Evolutionary conservation across 2,113 vertebrate genomes (phyloP).

Genomic region (Gasterosteus nipponicus): DNA sequence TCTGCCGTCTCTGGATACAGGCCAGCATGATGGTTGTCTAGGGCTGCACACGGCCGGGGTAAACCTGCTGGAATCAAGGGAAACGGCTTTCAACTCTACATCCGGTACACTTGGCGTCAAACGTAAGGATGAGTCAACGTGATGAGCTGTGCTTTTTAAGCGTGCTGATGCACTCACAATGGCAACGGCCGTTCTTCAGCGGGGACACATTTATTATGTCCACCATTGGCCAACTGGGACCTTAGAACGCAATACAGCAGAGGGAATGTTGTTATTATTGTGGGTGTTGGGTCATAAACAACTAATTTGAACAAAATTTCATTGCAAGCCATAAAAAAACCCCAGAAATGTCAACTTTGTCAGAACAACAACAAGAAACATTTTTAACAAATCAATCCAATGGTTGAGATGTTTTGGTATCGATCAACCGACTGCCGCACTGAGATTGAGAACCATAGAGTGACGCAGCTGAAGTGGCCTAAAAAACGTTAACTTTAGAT

Average conservation of each 20-base stretch:
- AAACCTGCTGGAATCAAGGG: constrained; percentile 65
- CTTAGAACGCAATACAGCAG: background rate
- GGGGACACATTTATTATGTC: background rate
- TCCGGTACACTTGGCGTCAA: background rate
- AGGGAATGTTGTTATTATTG: background rate
- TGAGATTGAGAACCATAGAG: background rate
- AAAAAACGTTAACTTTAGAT: background rate
- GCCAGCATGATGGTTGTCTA: constrained; percentile 90
- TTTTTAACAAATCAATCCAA: background rate
- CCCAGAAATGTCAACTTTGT: background rate
- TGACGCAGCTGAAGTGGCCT: background rate
- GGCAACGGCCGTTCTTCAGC: background rate
- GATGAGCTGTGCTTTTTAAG: background rate
- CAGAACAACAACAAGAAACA: background rate
- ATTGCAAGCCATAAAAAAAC: background rate
- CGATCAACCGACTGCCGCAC: background rate
- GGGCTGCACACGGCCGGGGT: constrained; percentile 67
- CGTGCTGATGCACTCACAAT: background rate
- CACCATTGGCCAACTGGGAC: background rate
- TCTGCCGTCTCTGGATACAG: constrained; percentile 95
- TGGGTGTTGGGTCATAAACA: background rate
- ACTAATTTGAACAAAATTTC: background rate
- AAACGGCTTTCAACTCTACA: background rate
- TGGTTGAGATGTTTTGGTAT: background rate
- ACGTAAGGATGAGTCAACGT: background rate